Base-by-base conservation (phyloP, 1,140 invertebrate species). In the Drosophila mauritiana region DNA sequence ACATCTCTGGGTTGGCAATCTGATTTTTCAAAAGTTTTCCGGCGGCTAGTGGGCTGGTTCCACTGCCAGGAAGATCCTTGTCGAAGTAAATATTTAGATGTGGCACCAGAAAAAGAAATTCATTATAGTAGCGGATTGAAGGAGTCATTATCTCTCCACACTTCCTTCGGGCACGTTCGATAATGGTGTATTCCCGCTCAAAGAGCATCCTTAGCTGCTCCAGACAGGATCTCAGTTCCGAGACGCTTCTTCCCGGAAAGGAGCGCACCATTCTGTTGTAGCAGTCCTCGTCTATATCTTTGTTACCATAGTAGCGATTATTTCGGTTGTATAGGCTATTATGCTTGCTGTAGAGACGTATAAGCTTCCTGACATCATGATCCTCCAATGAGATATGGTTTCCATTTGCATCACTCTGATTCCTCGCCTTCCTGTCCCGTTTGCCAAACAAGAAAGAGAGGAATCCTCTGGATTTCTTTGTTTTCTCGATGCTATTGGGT, bases 51-150 rank as follows among this genome's bases (percentile, higher is more conserved):
- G 39, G 46, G 12, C 55, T 61, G 3, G 25, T n/a, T 20, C 17
- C 46, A 6, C 13, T 53, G 6, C 10, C 15, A 0, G 45, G 13
- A 37, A 36, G 10, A 12, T 22, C 20, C 1, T 48, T 20, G 0
- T 54, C 40, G 0, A 27, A 76, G 27, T 49, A 42, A 0, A 42
- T 34, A 17, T 1, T 2, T 3, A 86, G 37, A 54, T 55, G 49
- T 0, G 83, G 84, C 31, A 64, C 59, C 31, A 89, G 13, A 25
- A 89, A 89, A 5, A 74, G 46, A 15, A 88, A 77, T 36, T 88
- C 83, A 40, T 67, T 64, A 53, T 78, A 88, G 62, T 63, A 89
- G n/a, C 45, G 43, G 13, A 89, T 72, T 0, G 80, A 51, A 1
- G 83, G 84, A 12, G 5, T 25, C 6, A 70, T 6, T 2, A 46